Evolutionary conservation across 2,113 vertebrate species (phyloP), one percentile per base, ranked within the genome.

Genomic region (Misgurnus anguillicaudatus): DNA sequence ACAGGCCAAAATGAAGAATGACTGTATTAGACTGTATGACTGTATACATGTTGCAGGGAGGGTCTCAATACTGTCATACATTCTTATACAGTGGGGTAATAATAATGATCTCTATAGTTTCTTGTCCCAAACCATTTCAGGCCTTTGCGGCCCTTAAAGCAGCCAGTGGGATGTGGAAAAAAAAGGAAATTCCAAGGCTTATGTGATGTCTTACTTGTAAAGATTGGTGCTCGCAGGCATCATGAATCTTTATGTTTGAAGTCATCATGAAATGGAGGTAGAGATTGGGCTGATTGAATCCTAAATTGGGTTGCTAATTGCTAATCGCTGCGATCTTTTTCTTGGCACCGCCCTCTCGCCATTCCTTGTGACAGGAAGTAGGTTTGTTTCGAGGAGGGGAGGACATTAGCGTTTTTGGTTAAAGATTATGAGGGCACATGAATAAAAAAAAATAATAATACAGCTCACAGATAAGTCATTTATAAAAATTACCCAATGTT

Each of bases 41-140:
- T 65, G 13, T 67, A 53, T 31, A 31, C 24, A 31, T 31, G 24
- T 80, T 78, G 45, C 79, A 75, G 75, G 78, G 79, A 87, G 84
- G 72, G 75, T 21, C 73, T 79, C 39, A 31, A 79, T 83, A 81
- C n/a, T 51, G 80, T 89, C 85, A 83, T 83, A 72, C 84, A 90
- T 90, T 90, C 87, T 80, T 87, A 11, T 3, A 66, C 82, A 36
- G 64, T 86, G 74, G 60, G 13, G 79, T 90, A 86, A 91, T 71
- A 86, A 91, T 71, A 73, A 38, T 47, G 63, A 81, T 60, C 58
- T 72, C 21, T 71, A 66, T 61, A 53, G 53, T 47, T 70, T 70
- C 66, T 55, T 48, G 19, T 57, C 45, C 13, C 14, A 61, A 65
- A 4, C 3, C 11, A 11, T 45, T 65, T 72, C 63, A 63, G 66